Evolutionary conservation across 2,888 invertebrate genomes (phyloP).

Genomic region (Seira sanloemensis): DNA sequence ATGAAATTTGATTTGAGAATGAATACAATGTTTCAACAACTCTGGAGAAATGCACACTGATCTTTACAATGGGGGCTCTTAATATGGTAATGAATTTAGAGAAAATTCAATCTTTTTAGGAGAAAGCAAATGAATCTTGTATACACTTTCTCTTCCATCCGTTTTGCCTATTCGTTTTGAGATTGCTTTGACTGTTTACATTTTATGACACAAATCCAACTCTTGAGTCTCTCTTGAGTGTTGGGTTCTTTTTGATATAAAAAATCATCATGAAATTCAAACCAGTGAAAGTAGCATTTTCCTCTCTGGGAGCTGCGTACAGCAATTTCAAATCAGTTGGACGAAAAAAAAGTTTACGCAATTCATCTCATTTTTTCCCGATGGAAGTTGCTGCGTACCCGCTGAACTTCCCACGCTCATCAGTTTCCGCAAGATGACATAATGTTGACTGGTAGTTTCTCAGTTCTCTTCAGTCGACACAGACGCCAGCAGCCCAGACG

Average conservation of each 20-base stretch:
- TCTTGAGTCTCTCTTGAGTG: background rate
- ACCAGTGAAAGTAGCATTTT: too few species aligned
- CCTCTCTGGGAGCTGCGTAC: background rate
- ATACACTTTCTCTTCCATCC: background rate
- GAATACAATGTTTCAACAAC: background rate
- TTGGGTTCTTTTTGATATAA: background rate
- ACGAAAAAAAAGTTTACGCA: background rate
- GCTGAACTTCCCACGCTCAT: background rate
- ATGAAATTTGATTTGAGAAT: constrained; percentile 4
- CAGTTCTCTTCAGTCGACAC: too few species aligned
- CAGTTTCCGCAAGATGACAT: background rate
- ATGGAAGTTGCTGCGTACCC: background rate
- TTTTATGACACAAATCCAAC: background rate
- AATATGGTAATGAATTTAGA: background rate
- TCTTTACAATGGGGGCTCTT: background rate
- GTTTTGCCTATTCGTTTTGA: background rate
- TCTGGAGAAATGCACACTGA: background rate
- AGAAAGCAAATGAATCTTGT: background rate
- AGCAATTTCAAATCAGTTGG: background rate
- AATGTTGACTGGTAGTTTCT: background rate
- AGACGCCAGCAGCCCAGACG: too few species aligned
- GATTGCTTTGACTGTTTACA: background rate
- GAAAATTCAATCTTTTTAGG: background rate
- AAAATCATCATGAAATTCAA: too few species aligned
- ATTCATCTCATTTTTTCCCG: background rate